Evolutionary conservation across 2,888 invertebrate genomes (phyloP).

Genomic region (Yponomeuta evonymella): DNA sequence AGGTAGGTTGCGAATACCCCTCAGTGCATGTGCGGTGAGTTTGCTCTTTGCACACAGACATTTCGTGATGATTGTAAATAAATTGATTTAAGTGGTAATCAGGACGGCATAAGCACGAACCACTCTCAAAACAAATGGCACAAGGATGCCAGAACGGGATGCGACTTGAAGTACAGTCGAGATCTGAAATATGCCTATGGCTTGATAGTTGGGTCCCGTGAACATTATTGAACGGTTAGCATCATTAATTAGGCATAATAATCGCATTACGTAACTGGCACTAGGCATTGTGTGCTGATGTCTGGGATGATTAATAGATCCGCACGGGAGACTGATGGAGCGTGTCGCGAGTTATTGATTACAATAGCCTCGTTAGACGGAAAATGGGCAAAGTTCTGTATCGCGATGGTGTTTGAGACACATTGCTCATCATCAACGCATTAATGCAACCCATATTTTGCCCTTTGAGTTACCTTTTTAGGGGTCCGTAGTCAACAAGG

Average conservation of each 20-base stretch:
- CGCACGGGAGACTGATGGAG: constrained; percentile 9
- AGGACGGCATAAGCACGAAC: not conserved
- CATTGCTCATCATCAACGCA: too few relatives aligned
- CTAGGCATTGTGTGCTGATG: constrained; percentile 16
- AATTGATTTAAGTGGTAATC: too few relatives aligned
- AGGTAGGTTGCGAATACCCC: not conserved
- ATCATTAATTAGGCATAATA: constrained; percentile 8
- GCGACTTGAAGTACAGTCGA: not conserved
- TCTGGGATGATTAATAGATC: constrained; percentile 7
- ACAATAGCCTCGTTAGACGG: not conserved
- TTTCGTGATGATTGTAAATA: too few relatives aligned
- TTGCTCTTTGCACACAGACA: too few relatives aligned
- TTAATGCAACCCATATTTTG: too few relatives aligned
- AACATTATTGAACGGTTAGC: not conserved
- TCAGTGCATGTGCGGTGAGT: not conserved
- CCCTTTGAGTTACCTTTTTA: too few relatives aligned
- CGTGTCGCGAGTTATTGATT: constrained; percentile 11
- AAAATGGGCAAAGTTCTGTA: not conserved
- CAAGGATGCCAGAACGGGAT: not conserved
- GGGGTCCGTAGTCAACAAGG: too few relatives aligned
- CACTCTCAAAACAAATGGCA: not conserved
- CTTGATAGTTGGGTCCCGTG: not conserved
- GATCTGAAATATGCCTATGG: not conserved
- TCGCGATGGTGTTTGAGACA: too few relatives aligned
- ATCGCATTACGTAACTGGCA: constrained; percentile 8